Evolutionary conservation across 1,140 invertebrate species (phyloP).

Genomic region (Sycobia sp.): DNA sequence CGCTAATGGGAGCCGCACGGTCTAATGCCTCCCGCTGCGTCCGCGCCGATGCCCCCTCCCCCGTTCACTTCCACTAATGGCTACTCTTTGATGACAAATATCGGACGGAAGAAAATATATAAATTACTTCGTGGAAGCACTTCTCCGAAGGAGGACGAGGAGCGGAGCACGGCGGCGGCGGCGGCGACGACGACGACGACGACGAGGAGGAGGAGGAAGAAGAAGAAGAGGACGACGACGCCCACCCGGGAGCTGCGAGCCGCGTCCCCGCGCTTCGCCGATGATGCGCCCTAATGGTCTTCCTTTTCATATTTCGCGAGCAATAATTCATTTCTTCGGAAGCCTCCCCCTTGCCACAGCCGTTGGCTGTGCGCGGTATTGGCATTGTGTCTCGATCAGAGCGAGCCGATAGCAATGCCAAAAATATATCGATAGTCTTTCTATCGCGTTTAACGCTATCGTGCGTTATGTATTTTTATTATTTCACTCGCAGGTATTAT

Average conservation of each 20-base stretch:
- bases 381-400: neutral
- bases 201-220: conserved; percentile 29
- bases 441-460: too few relatives aligned
- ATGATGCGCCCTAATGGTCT: conserved; percentile 28
- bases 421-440: too few relatives aligned
- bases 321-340: conserved; percentile 28
- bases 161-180: conserved; percentile 22
- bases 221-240: neutral
- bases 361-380: neutral
- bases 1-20: conserved; percentile 59
- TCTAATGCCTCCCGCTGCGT: conserved; percentile 61
- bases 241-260: conserved; percentile 9
- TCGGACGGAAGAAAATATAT: conserved; percentile 60
- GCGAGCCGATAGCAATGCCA: too few relatives aligned
- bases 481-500: too few relatives aligned
- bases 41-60: conserved; percentile 31
- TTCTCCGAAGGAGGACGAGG: conserved; percentile 27
- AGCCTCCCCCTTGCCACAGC: neutral
- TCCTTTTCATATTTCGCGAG: conserved; percentile 27
- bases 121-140: conserved; percentile 55
- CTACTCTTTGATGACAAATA: conserved; percentile 63
- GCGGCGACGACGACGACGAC: conserved; percentile 8
- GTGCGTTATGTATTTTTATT: too few relatives aligned
- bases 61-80: conserved; percentile 58
- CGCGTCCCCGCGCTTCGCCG: conserved; percentile 12